These are phyloP conservation scores for Sandelia bainsii DNA, from an alignment of 2,797 vertebrate species.

Conservation along the genomic window DNA sequence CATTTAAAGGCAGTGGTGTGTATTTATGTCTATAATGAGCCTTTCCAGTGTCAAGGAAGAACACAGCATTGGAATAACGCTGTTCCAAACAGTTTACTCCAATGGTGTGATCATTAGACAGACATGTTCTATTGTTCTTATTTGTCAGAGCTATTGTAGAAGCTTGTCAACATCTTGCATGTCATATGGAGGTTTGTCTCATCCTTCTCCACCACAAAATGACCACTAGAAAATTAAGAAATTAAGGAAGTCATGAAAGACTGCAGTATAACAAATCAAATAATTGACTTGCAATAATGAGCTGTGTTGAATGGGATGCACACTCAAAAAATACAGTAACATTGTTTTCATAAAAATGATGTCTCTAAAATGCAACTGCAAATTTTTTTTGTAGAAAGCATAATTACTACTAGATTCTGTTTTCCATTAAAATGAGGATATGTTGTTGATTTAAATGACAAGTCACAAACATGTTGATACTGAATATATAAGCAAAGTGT, in stretches of 20 bases:
- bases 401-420: too few species aligned
- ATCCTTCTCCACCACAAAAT: background rate
- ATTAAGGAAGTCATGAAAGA: background rate
- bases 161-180: constrained; percentile 9
- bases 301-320: too few species aligned
- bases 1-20: constrained; percentile 80
- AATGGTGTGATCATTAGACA: constrained; percentile 57
- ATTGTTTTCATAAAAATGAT: too few species aligned
- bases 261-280: background rate
- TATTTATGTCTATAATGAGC: constrained; percentile 79
- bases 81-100: constrained; percentile 56
- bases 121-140: constrained; percentile 22
- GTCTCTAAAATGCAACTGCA: too few species aligned
- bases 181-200: constrained; percentile 16
- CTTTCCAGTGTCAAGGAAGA: constrained; percentile 69
- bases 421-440: too few species aligned
- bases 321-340: too few species aligned
- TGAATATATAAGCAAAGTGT: too few species aligned
- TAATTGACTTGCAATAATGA: too few species aligned
- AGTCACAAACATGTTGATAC: too few species aligned
- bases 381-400: too few species aligned
- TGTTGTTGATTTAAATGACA: too few species aligned
- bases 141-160: constrained; percentile 16
- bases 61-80: constrained; percentile 68
- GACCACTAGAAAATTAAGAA: background rate